A percentile compares a stretch with the other conserved stretches of the same genome.
These are phyloP conservation scores for Catocala sponsa DNA, from an alignment of 2,888 invertebrate species.

Conservation along the genomic window DNA sequence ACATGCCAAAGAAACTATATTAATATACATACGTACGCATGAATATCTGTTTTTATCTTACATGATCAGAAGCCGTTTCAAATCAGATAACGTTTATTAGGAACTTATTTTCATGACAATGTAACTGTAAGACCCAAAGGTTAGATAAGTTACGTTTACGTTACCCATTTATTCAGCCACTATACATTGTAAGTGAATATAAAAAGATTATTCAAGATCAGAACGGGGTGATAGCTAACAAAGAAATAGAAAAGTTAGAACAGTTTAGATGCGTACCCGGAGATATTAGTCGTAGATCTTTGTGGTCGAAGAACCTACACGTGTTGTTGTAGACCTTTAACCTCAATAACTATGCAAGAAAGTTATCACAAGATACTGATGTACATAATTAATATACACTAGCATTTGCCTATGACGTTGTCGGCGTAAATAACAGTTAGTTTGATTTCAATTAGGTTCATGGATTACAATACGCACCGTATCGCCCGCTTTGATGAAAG, in stretches of 20 bases:
- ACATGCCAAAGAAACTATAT: too few species aligned
- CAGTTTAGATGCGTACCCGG: neutral
- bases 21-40: too few species aligned
- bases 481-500: too few species aligned
- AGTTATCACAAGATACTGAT: slow-evolving; percentile 7
- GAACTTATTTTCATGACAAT: slow-evolving; percentile 7
- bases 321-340: slow-evolving; percentile 35
- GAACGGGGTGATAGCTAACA: neutral
- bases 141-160: slow-evolving; percentile 3
- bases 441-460: too few species aligned
- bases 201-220: neutral
- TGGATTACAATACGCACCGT: too few species aligned
- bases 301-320: slow-evolving; percentile 21
- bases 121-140: slow-evolving; percentile 4
- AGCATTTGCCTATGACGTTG: too few species aligned
- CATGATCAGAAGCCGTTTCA: slow-evolving; percentile 1
- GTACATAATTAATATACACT: too few species aligned
- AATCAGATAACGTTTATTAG: slow-evolving; percentile 6
- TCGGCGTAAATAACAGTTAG: too few species aligned
- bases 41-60: neutral
- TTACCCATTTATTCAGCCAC: neutral
- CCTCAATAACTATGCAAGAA: slow-evolving; percentile 9
- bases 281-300: neutral
- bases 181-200: neutral
- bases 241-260: neutral